Evolutionary conservation across 2,888 invertebrate genomes (phyloP), one percentile per base, ranked within the genome.

Genomic region (Xestobium rufovillosum): DNA sequence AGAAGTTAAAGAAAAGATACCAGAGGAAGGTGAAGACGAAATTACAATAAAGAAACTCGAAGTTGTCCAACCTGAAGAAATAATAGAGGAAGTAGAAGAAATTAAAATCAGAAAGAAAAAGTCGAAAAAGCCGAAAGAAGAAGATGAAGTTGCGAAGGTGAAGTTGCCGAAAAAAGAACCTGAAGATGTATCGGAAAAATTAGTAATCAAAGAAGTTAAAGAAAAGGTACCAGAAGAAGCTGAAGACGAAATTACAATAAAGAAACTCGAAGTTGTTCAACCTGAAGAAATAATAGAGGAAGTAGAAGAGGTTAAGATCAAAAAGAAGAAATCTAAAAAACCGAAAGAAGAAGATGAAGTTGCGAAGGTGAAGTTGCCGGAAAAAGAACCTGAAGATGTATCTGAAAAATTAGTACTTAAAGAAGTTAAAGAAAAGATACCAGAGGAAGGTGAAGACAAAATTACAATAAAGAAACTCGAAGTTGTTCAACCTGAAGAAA

Each of bases 91-190:
- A 55, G 71, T 73, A 51, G 67, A 69, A 39, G 72, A 74, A 55
- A 69, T 80, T 12, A 83, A 77, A 1, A 70, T 83, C 9, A 80
- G 55, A 82, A 80, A 57, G 63, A 79, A n/a, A 78, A 77, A 47
- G 71, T 75, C 3, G 12, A 9, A 16, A 27, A 19, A 11, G 27
- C 14, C 4, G 14, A 25, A 27, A 19, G 23, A 32, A 14, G 16
- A 37, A 36, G 26, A 27, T 26, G 9, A 40, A 38, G 26, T 25
- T 4, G 14, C 13, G n/a, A 34, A 27, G 3, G 9, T 6, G 67
- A 75, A 31, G 67, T 68, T 10, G 83, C 83, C 63, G 82, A 79
- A 59, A 70, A 77, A 4, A n/a, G n/a, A n/a, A n/a, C n/a, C n/a
- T n/a, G n/a, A n/a, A n/a, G n/a, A n/a, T n/a, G n/a, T n/a, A n/a